Evolutionary conservation across 2,888 invertebrate species (phyloP).

Genomic region (Iphiclides podalirius): DNA sequence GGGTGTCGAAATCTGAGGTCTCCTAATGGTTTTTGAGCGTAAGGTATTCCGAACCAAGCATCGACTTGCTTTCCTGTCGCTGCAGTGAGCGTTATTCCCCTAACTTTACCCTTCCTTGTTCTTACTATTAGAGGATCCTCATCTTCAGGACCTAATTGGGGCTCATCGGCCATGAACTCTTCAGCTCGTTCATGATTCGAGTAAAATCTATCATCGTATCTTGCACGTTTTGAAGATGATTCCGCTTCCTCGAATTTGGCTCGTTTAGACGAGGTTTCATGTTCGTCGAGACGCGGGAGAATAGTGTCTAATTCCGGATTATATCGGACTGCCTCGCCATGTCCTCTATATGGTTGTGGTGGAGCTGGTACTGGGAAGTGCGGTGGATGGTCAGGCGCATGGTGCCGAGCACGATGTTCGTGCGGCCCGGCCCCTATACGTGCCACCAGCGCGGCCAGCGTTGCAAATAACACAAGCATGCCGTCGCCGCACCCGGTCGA

Average conservation of each 20-base stretch:
- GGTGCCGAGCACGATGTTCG: conserved; percentile 76
- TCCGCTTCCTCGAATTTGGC: conserved; percentile 58
- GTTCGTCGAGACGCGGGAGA: conserved; percentile 65
- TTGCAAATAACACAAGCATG: conserved; percentile 74
- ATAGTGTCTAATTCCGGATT: conserved; percentile 78
- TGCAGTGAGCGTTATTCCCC: conserved; percentile 87
- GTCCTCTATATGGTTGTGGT: conserved; percentile 74
- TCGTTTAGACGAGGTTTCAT: conserved; percentile 66
- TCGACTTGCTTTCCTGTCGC: conserved; percentile 90
- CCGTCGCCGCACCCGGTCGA: conserved; percentile 67
- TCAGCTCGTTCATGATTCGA: conserved; percentile 65
- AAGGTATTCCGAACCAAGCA: conserved; percentile 91
- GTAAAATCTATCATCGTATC: conserved; percentile 64
- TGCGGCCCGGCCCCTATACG: conserved; percentile 70
- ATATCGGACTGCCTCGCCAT: conserved; percentile 78
- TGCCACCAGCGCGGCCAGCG: conserved; percentile 72
- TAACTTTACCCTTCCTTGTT: conserved; percentile 88
- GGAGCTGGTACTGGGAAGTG: conserved; percentile 62
- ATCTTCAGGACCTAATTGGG: conserved; percentile 69
- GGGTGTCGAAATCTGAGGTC: conserved; percentile 92
- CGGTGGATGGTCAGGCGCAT: conserved; percentile 65
- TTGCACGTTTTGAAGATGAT: conserved; percentile 62
- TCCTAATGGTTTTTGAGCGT: conserved; percentile 89
- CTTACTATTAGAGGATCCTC: conserved; percentile 87
- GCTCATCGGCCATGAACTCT: conserved; percentile 66